These are phyloP conservation scores for Cassiopea andromeda DNA, from an alignment of 30 jellyfish, hydroid and myxozoan genomes.

Conservation along the genomic window DNA sequence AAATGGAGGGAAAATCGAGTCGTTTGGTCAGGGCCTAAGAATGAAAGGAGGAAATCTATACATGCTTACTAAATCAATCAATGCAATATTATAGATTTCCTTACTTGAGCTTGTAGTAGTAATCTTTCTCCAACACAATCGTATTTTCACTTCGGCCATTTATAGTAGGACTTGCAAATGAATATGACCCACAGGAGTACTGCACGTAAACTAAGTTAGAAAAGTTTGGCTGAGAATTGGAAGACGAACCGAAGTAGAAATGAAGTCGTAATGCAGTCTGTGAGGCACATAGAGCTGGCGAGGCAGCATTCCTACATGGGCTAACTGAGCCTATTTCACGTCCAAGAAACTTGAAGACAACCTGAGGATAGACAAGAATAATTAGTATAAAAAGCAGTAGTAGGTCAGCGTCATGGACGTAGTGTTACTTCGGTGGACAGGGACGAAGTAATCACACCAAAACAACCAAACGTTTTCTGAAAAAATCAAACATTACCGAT, in stretches of 20 bases:
- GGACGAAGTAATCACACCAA: too few species aligned
- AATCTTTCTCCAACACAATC: background rate
- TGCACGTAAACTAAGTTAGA: background rate
- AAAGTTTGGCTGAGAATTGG: constrained; percentile 10
- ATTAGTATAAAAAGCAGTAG: too few species aligned
- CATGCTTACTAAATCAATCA: background rate
- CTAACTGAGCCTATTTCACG: background rate
- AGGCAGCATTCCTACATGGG: constrained; percentile 14
- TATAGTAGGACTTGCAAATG: background rate
- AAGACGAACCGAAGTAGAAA: constrained; percentile 13
- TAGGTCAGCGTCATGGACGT: too few species aligned
- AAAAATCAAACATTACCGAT: too few species aligned
- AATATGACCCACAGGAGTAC: background rate
- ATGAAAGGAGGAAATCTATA: background rate
- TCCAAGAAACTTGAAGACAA: constrained; percentile 3
- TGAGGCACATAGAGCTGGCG: constrained; percentile 3
- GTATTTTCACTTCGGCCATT: constrained; percentile 16
- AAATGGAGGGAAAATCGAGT: too few species aligned
- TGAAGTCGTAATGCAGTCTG: background rate
- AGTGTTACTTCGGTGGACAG: too few species aligned
- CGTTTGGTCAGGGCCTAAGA: too few species aligned
- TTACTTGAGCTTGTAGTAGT: constrained; percentile 13
- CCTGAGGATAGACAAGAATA: background rate
- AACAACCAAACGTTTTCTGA: too few species aligned
- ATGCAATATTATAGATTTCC: background rate